A percentile compares a stretch with the other conserved stretches of the same genome.
Evolutionary conservation across 2,888 invertebrate genomes (phyloP).

Genomic region (Eupithecia vulgata): DNA sequence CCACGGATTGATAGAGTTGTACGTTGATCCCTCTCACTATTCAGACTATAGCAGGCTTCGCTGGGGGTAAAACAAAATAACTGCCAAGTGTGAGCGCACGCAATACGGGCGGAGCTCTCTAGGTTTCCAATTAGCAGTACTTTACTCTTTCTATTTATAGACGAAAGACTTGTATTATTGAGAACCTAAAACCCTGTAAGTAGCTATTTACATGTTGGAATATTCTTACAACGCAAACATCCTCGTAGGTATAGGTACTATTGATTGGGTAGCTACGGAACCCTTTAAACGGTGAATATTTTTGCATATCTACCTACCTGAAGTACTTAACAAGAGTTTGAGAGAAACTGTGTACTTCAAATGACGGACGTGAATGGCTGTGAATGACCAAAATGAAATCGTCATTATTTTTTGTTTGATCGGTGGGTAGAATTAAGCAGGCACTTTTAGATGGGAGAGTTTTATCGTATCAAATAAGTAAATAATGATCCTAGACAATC

Average conservation of each 20-base stretch:
- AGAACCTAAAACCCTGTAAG: background rate
- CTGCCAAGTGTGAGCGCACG: background rate
- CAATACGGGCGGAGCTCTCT: background rate
- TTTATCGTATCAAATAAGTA: too few relatives aligned
- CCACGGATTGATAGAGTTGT: constrained; percentile 24
- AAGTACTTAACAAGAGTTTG: background rate
- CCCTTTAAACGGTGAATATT: background rate
- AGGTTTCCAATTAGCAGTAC: background rate
- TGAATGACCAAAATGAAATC: too few relatives aligned
- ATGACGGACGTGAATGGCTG: background rate
- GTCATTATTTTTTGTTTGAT: too few relatives aligned
- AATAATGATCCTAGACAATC: too few relatives aligned
- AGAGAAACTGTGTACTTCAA: background rate
- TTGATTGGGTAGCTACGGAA: background rate
- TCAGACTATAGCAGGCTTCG: background rate
- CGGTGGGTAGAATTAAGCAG: too few relatives aligned
- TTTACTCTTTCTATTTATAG: background rate
- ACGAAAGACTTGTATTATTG: background rate
- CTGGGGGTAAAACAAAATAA: background rate
- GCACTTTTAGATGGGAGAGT: too few relatives aligned
- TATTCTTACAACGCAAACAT: background rate
- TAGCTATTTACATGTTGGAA: background rate
- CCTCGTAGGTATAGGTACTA: background rate
- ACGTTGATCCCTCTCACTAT: constrained; percentile 2
- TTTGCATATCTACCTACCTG: background rate